Evolutionary conservation across 2,797 vertebrate species (phyloP), one percentile per base, ranked within the genome.

Genomic region (Sebastiscus albofasciatus): DNA sequence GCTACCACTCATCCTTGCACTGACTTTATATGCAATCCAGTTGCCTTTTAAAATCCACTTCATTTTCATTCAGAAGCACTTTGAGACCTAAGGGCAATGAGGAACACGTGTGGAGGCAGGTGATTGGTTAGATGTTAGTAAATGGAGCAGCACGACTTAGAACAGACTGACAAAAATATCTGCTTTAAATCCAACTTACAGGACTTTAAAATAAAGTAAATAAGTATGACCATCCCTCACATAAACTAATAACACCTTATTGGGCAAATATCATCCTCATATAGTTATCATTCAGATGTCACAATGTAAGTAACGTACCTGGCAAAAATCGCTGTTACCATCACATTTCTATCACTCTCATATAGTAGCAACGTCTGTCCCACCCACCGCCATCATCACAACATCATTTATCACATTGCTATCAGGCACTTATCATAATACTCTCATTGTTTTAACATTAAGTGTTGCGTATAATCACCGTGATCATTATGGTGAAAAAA

Each of bases 21-120:
- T 29, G 26, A 2, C 0, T 52, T 68, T 52, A 22, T 62, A 26
- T 77, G 64, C 20, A 61, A 33, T 60, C 49, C 14, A 33, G 26
- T 36, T 67, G 42, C 66, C 42, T 34, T 34, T 26, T 76, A 75
- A 65, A 83, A 61, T 61, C 54, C 24, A 31, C 26, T 81, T 67
- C 13, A 59, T 66, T 64, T 66, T 55, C 22, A 65, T 66, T 52
- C 65, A 36, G 81, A 52, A 52, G 16, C 66, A 70, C 36, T 20
- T 31, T 65, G 67, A 75, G 64, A 46, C 62, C 64, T 29, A 56
- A 54, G 56, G 58, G 24, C 36, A 26, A 24, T 58, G 33, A 59
- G 34, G 36, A 34, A 60, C 58, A 36, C 52, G 59, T 72, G 54
- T 59, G 34, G 62, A 39, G 64, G 33, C 49, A 26, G 68, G 52